Base-by-base conservation (phyloP, 2,888 invertebrate species). In the Drosophila nr. fundita region DNA sequence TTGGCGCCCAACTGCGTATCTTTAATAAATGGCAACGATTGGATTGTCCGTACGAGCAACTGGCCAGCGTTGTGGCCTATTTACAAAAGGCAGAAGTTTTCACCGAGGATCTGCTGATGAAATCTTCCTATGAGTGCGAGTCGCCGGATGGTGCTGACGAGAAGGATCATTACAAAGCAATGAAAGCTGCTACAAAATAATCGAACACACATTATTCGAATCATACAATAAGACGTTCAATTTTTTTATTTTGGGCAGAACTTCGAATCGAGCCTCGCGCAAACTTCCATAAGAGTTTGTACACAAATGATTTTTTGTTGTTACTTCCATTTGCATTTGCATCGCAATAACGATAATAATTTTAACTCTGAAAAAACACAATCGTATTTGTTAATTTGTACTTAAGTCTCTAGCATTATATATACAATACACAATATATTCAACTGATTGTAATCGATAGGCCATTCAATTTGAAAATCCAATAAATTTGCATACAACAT, bases 111-210 rank as follows among this genome's bases (percentile, higher is more conserved):
- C 97, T 96, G 59, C 92, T 98, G 88, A 97, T 97, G 80, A 93
- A 98, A 83, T 96, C 97, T 70, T 98, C 98, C 10, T 99, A 97
- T 92, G 98, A 98, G 88, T 98, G 98, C 91, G 98, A 99, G 93
- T 96, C 97, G 27, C 98, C 98, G 0, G 97, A 97, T 79, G 97
- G 96, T 93, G 96, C 96, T 83, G 95, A 96, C 78, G 98, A 99
- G 92, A 98, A 97, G 92, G 98, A 98, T 91, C 95, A 98, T 78
- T 96, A 96, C 92, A 98, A 98, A 93, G 94, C 94, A 80, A 93
- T 97, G 70, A 96, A 95, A 94, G 95, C 94, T 69, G 94, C 94
- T 83, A 13, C 55, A 38, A 91, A 87, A 38, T 91, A 87, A 73
- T 73, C 72, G 30, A 72, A 62, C 29, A 55, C 52, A 52, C 67